Evolutionary conservation across 2,888 invertebrate species (phyloP), one percentile per base, ranked within the genome.

Genomic region (Elegia similella): DNA sequence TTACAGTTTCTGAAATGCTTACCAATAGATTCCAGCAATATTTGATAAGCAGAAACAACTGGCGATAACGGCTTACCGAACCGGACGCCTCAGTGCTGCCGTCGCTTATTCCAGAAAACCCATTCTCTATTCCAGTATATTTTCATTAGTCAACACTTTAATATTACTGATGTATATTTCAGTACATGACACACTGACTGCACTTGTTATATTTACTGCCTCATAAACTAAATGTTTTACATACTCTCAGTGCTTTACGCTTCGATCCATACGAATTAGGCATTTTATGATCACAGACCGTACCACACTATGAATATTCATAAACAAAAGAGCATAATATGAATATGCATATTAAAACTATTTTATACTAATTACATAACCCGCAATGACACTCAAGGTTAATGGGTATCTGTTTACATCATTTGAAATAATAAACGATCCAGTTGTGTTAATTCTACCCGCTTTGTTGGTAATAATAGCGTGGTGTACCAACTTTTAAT

Each of bases 321-420:
- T 53, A 13, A 53, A 16, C 52, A 30, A 30, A 53, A 29, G 8
- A 43, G 29, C 15, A 53, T 42, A 52, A 52, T 52, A 53, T 16
- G 46, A 50, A 34, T 32, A 43, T 13, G 23, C 5, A 32, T 52
- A 38, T 53, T 52, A 7, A 13, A 42, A 42, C 29, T 13, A 29
- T 55, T 55, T 46, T 46, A 34, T 34, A n/a, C 34, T 12, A 60
- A 56, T 57, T 60, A 57, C 57, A 53, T 58, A 53, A 56, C 56
- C 57, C 53, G 55, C 57, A 59, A 56, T 59, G 52, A 60, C 56
- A 58, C 32, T 48, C 64, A 69, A 69, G 67, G 67, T 61, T 60
- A 63, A 59, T 67, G 55, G 59, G 55, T 65, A 68, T 67, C 60
- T 61, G 57, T 62, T 66, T 61, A 62, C 65, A 66, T 67, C 67